Evolutionary conservation across 2,888 invertebrate species (phyloP), one percentile per base, ranked within the genome.

Genomic region (Papilio protenor): DNA sequence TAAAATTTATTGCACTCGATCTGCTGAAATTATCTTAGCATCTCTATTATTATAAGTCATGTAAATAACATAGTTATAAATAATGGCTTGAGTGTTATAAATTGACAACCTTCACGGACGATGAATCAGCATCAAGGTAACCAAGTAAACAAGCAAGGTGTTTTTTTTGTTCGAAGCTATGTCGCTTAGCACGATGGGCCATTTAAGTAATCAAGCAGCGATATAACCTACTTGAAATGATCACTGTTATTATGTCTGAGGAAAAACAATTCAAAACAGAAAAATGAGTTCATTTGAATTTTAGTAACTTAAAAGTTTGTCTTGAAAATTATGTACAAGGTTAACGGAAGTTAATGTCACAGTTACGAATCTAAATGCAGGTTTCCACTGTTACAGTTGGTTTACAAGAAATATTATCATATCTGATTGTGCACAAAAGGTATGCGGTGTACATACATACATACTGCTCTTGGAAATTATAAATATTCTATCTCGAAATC

Each of bases 81-180:
- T 61, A 61, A 61, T 27, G 10, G n/a, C 11, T 10, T 18, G 1
- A 14, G 27, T 72, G 16, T 74, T 77, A 72, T 78, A 72, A 78
- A 23, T 47, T 66, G 45, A 52, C 52, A 78, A 78, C 78, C 78
- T 78, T 78, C 78, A 78, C 27, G 78, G 78, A 57, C 52, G 72
- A 57, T 72, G 55, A 78, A 73, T 75, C 78, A 75, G 47, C 78
- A 57, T 73, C 75, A 78, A 78, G 78, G 75, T 73, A 71, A 72
- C 18, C 52, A 55, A 71, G 74, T 71, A 64, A 75, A 57, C 59
- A 64, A 77, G 61, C 75, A 72, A 18, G 40, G 55, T 52, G 52
- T 75, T 77, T 77, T 33, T 77, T 77, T 75, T 69, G 73, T 73
- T 73, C 45, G 55, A 64, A 57, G 72, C 66, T n/a, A 75, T 75